A percentile compares a stretch with the other conserved stretches of the same genome.
phyloP scores from a whole-genome alignment of 1,140 invertebrate genomes.

The Hycleus phaleratus region DNA sequence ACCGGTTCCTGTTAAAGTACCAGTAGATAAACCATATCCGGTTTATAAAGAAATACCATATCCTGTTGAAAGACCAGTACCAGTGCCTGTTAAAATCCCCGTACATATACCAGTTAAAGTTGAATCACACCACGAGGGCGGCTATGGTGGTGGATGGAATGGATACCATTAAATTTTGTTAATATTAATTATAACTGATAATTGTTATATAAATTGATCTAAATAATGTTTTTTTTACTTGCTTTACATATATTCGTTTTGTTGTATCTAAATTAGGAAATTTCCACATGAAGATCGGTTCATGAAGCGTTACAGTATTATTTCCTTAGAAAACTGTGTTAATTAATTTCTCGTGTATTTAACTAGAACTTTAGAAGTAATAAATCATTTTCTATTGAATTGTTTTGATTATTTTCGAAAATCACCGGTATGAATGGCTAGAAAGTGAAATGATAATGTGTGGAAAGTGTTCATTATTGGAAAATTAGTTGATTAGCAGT shows the following conservation, averaged over 20 bases:
- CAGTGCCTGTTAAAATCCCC: slow-evolving; percentile 59
- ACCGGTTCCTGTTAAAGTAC: slow-evolving; percentile 68
- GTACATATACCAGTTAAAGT: slow-evolving; percentile 46
- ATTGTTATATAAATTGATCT: slow-evolving; percentile 25
- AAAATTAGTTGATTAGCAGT: no score
- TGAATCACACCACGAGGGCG: slow-evolving; percentile 37
- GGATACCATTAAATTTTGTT: slow-evolving; percentile 13
- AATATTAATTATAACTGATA: slow-evolving; percentile 7
- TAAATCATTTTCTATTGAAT: slow-evolving; percentile 20
- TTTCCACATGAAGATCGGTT: slow-evolving; percentile 18
- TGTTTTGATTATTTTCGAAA: no score
- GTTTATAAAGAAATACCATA: slow-evolving; percentile 64
- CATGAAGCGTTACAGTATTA: slow-evolving; percentile 35
- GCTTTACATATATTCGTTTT: slow-evolving; percentile 12
- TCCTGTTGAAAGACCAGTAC: slow-evolving; percentile 67
- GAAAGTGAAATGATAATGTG: no score
- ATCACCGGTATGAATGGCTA: no score
- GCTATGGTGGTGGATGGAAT: slow-evolving; percentile 12
- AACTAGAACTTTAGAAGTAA: slow-evolving; percentile 18
- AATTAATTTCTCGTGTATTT: slow-evolving; percentile 29
- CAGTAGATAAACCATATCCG: slow-evolving; percentile 69
- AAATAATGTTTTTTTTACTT: slow-evolving; percentile 10
- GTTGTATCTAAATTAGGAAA: slow-evolving; percentile 16
- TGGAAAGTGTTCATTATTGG: no score
- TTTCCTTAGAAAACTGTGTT: slow-evolving; percentile 34